phyloP scores from a whole-genome alignment of 2,888 invertebrate species.

The Lepidochrysops patricia region DNA sequence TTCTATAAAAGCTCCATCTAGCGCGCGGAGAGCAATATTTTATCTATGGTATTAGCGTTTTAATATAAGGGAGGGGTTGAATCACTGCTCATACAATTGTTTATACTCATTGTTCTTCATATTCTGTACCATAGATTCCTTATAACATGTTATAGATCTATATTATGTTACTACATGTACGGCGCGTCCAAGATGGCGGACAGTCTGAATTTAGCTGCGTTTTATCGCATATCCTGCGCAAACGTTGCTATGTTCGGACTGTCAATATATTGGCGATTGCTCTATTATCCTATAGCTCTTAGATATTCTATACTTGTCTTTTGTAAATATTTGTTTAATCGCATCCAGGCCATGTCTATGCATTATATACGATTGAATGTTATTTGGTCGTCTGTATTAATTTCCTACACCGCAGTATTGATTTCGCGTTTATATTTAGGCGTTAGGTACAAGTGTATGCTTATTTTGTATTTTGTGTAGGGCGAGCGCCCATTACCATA shows the following conservation, averaged over 20 bases:
- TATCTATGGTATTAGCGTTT: too few species aligned
- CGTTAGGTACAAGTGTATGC: constrained; percentile 61
- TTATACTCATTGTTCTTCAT: constrained; percentile 23
- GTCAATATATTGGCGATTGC: not conserved
- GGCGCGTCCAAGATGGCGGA: constrained; percentile 6
- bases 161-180: constrained; percentile 24
- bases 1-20: too few species aligned
- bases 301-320: constrained; percentile 22
- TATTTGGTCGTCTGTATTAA: constrained; percentile 59
- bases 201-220: not conserved
- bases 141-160: constrained; percentile 28
- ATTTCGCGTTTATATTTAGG: constrained; percentile 59
- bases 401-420: constrained; percentile 65
- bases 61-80: constrained; percentile 33
- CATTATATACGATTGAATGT: constrained; percentile 40
- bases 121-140: constrained; percentile 22
- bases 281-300: constrained; percentile 6
- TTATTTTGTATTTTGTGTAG: constrained; percentile 69
- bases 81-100: constrained; percentile 35
- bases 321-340: constrained; percentile 16
- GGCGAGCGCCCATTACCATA: constrained; percentile 59
- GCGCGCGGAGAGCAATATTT: too few species aligned
- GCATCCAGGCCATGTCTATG: constrained; percentile 31
- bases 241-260: not conserved
- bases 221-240: not conserved